These are phyloP conservation scores for Paramormyrops kingsleyae DNA, from an alignment of 2,113 vertebrate genomes.

Conservation along the genomic window DNA sequence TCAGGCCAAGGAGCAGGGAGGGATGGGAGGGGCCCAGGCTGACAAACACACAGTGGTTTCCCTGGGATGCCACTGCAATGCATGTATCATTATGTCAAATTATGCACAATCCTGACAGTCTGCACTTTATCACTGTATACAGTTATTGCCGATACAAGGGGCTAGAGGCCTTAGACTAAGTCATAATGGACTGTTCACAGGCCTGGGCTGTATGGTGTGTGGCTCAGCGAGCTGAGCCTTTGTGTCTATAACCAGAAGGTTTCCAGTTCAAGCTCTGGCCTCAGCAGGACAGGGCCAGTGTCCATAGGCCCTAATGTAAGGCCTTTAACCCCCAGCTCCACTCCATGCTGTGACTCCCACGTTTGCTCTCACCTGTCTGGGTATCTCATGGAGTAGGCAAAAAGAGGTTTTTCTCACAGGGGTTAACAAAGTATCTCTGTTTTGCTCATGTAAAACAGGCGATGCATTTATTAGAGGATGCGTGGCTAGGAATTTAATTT, in stretches of 20 bases:
- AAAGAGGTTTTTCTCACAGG: not conserved
- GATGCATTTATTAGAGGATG: constrained; percentile 6
- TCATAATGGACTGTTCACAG: not conserved
- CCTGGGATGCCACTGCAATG: not conserved
- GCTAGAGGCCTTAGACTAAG: not conserved
- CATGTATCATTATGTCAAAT: constrained; percentile 22
- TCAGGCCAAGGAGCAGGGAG: not conserved
- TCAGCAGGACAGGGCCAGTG: not conserved
- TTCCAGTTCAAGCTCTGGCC: not conserved
- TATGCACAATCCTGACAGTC: not conserved
- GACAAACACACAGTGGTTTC: not conserved
- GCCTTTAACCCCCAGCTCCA: not conserved
- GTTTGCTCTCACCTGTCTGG: not conserved
- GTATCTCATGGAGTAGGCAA: not conserved
- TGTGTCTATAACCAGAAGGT: not conserved
- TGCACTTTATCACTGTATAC: constrained; percentile 11
- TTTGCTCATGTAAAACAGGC: not conserved
- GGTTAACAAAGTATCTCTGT: not conserved
- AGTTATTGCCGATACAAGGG: not conserved
- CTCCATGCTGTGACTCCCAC: not conserved
- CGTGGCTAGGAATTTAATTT: not conserved
- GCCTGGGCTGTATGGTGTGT: not conserved
- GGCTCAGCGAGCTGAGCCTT: not conserved
- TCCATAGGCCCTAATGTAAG: not conserved
- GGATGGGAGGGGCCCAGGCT: not conserved